Base-by-base conservation (phyloP, 2,888 invertebrate genomes). In the Ennomos quercinarius region DNA sequence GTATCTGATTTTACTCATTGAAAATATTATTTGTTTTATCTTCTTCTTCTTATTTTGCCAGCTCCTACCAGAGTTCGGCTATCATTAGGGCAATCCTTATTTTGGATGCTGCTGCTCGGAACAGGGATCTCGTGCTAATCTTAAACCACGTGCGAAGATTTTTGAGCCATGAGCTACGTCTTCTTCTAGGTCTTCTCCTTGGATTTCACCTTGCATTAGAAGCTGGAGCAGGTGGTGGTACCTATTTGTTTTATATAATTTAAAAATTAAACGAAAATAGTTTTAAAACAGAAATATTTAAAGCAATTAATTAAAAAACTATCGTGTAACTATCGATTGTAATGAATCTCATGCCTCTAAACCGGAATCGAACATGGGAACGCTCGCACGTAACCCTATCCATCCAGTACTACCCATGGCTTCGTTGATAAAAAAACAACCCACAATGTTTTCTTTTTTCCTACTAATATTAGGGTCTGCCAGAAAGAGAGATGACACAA, bases 371-470 rank as follows among this genome's bases (percentile, higher is more conserved):
- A 70, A 72, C 74, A 73, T 74, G 76, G 73, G 68, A 65, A 42
- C 61, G 57, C 46, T 45, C 41, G 17, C 17, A 12, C 46, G 80
- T 74, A 80, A 82, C 69, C 63, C 70, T 72, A 80, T 69, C 72
- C 57, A 47, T 57, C 37, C 35, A n/a, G n/a, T 2, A 17, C 64
- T 72, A 67, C 76, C 68, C 71, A 81, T 72, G 81, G 76, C 70
- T 83, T 85, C 79, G 65, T 70, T 65, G 59, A 60, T 61, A 73
- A 74, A 74, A 74, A 68, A 58, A 60, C 59, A 71, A 67, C 60
- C 57, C 48, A 57, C 63, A 60, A 47, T 42, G 54, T 56, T 63
- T 66, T 70, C 65, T 66, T 68, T 72, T 70, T 65, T 74, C 71
- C 45, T 71, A 48, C 57, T 34, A 42, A 71, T 72, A 72, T 46